These are phyloP conservation scores for Sesia apiformis DNA, from an alignment of 2,888 invertebrate genomes.

Conservation along the genomic window DNA sequence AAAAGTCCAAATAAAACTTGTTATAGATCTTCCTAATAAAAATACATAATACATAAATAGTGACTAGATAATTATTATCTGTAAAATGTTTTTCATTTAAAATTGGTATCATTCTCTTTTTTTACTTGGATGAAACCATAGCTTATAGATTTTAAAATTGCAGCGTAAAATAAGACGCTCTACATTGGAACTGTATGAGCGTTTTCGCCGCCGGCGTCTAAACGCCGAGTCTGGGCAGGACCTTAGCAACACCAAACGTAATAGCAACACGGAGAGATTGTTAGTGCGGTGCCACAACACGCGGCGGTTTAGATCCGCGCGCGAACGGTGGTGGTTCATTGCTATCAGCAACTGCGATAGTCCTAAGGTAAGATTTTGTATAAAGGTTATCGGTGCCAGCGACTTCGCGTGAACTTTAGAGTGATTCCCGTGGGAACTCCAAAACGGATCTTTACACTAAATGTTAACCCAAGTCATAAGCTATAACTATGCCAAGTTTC, in stretches of 20 bases:
- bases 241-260: slow-evolving; percentile 12
- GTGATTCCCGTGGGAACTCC: neutral
- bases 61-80: too few relatives aligned
- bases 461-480: too few relatives aligned
- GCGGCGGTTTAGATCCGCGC: slow-evolving; percentile 82
- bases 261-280: slow-evolving; percentile 32
- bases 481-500: too few relatives aligned
- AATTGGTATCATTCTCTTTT: too few relatives aligned
- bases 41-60: too few relatives aligned
- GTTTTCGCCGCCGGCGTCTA: slow-evolving; percentile 39
- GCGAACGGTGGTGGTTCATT: slow-evolving; percentile 97
- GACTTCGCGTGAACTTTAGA: neutral
- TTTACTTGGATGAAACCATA: too few relatives aligned
- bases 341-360: slow-evolving; percentile 87
- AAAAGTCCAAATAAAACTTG: too few relatives aligned
- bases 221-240: slow-evolving; percentile 29
- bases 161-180: slow-evolving; percentile 63
- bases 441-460: too few relatives aligned
- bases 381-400: neutral
- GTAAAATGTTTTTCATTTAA: too few relatives aligned
- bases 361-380: slow-evolving; percentile 56
- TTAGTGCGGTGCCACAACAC: slow-evolving; percentile 78
- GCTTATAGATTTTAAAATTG: slow-evolving; percentile 4
- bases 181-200: slow-evolving; percentile 41
- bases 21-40: too few relatives aligned